These are phyloP conservation scores for Felis chaus DNA, from an alignment of 2,113 vertebrate species.

Conservation along the genomic window DNA sequence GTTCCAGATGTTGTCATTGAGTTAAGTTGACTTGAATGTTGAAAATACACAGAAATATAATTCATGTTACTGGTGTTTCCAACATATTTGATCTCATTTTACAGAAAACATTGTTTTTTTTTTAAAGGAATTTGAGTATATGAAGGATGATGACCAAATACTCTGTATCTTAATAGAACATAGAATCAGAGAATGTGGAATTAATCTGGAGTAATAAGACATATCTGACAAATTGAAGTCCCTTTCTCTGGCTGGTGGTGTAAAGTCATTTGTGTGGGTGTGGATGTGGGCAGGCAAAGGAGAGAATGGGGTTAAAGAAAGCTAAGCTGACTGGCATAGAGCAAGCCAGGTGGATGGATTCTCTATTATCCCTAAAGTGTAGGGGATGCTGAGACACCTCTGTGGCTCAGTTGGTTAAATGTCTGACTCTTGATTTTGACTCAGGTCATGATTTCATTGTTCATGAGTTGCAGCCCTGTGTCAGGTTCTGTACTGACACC, in stretches of 20 bases:
- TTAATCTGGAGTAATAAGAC: neutral
- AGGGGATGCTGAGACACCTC: neutral
- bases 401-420: too few relatives aligned
- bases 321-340: neutral
- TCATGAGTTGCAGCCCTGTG: too few relatives aligned
- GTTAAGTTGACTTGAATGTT: neutral
- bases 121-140: constrained; percentile 8
- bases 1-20: constrained; percentile 11
- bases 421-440: too few relatives aligned
- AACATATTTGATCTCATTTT: neutral
- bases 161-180: constrained; percentile 30
- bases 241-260: neutral
- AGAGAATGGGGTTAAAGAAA: neutral
- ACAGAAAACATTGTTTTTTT: neutral
- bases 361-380: neutral
- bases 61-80: constrained; percentile 32
- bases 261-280: neutral
- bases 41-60: constrained; percentile 41
- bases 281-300: neutral
- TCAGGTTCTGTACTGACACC: too few relatives aligned
- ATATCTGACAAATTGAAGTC: neutral
- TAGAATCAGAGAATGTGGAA: neutral
- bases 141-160: neutral
- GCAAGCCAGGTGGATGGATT: neutral
- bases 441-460: too few relatives aligned